Base-by-base conservation (phyloP, 1,140 invertebrate genomes). In the Papilio polyxenes region DNA sequence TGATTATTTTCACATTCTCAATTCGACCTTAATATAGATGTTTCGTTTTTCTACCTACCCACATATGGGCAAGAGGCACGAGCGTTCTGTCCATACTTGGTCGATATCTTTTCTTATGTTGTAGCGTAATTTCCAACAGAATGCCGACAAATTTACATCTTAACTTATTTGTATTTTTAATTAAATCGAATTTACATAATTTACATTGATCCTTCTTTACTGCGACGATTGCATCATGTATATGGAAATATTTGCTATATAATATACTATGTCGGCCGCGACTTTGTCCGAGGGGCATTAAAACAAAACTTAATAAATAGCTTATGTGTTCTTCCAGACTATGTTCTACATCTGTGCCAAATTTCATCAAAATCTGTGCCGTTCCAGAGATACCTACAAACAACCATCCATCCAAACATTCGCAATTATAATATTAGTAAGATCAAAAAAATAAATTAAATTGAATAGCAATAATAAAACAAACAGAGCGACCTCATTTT, bases 61-160 rank as follows among this genome's bases (percentile, higher is more conserved):
- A 49, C 23, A 79, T 59, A 56, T 17, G 23, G 53, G 13, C 76
- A 51, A 53, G 76, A 59, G 31, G 17, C 17, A n/a, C 37, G 15
- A 53, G 20, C 23, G 31, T 79, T 44, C 53, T 17, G 8, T 20
- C n/a, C n/a, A 9, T 79, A 44, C 31, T 8, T 13, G 31, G 76
- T 31, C 53, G 76, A 56, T 79, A 62, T 79, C 76, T 15, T 79
- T 79, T 79, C 51, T 40, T 79, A n/a, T 56, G 51, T 79, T 59
- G 40, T 40, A 79, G 62, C 76, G 76, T 59, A 59, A 40, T 79
- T 53, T 79, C n/a, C 20, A 79, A 79, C 56, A 44, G 76, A 79
- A 79, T 59, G 65, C 65, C 31, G 65, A 72, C 13, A 40, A 15
- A 31, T 59, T 79, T 62, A 44, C 31, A 53, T 79, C 15, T 15